Base-by-base conservation (phyloP, 2,797 vertebrate species). In the Girardinus metallicus region DNA sequence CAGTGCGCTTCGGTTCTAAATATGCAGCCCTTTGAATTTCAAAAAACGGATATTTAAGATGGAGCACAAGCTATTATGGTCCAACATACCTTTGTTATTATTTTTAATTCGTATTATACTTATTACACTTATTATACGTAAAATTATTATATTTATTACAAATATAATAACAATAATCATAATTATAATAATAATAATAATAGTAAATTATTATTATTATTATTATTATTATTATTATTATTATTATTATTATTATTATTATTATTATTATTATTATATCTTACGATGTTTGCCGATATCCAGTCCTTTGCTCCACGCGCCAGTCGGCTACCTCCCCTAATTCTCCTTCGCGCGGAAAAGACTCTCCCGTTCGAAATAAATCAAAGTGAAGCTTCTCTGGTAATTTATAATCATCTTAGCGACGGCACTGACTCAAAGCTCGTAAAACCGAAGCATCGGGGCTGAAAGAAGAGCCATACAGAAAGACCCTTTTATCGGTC, bases 391-490 rank as follows among this genome's bases (percentile, higher is more conserved):
- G 80, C 84, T 87, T 84, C 77, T 76, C 44, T 70, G 80, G 85
- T 94, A 90, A 94, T 94, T 94, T 90, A 93, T 94, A 93, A 93
- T 86, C 88, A 84, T 91, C 88, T 88, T 75, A 75, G 81, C 79
- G 36, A 70, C 85, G 87, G 79, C 80, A 87, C 75, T 88, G 88
- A 93, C 91, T 94, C 86, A 88, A 85, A 81, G 89, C 89, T 77
- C 80, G 84, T 92, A 90, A 93, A 92, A 94, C 91, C 94, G 91
- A 88, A 94, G 75, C 81, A 36, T 74, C 80, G 91, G 86, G 93
- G 89, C 86, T 75, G 85, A 85, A 93, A 89, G 89, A 93, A 83
- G 79, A 81, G 81, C 85, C 90, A 5, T 79, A 83, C 73, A 84
- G 85, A 91, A 78, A 78, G 44, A 70, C 31, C 74, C n/a, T 31